Evolutionary conservation across 2,113 vertebrate genomes (phyloP), one percentile per base, ranked within the genome.

Genomic region (Microtus oregoni): DNA sequence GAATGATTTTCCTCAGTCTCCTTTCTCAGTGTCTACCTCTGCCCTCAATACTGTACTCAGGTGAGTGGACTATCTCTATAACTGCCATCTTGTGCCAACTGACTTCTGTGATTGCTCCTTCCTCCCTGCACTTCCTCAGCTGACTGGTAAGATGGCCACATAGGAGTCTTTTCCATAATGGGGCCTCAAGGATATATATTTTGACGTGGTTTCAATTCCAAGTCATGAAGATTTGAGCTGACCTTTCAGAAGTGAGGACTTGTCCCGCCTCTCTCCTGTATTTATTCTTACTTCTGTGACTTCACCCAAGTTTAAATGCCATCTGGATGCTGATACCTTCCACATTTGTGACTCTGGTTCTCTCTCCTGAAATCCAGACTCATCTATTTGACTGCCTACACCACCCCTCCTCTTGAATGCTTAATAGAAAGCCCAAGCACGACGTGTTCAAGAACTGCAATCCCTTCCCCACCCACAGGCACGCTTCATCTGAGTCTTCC

Each of bases 261-360:
- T 32, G 32, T 90, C 94, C 89, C 6, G 7, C 73, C 89, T 96
- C 50, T 96, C 78, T 95, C 67, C 83, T 96, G 79, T 93, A 68
- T 97, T 94, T 97, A 93, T 89, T 94, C 94, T 92, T 88, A 52
- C 67, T 75, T 86, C 38, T 58, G 86, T 73, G 90, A 95, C 85
- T 90, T 89, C n/a, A 50, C 52, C 73, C 89, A 82, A 65, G 67
- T 89, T 94, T 92, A 95, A 97, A 92, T 92, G 73, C 95, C 96
- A 97, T 95, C 95, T 97, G 96, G 85, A 95, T 92, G 89, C 76
- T 44, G 30, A 0, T 63, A 52, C 90, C 73, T 70, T 95, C 82
- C 81, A 91, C 67, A 95, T 89, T 94, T 86, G 47, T 76, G 90
- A 75, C 86, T 94, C 47, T 41, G 89, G 63, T 92, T 89, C 30